Conservation (phyloP, 1,140 invertebrate genomes). For the Globodera rostochiensis region DNA sequence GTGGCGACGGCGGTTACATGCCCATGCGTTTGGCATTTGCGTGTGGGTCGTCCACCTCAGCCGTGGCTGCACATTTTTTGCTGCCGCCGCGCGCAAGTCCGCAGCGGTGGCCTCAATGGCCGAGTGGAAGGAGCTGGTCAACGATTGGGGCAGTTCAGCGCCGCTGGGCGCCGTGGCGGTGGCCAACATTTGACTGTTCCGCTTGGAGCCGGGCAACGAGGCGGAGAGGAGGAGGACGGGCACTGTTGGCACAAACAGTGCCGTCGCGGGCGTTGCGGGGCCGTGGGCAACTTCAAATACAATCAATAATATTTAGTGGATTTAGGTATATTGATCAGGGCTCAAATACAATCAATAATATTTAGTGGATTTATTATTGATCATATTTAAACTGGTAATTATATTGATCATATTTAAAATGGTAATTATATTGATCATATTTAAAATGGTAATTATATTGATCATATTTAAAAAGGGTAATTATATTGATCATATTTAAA, state of each 20-base stretch:
- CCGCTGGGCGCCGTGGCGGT: not conserved
- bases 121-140: conserved; percentile 20
- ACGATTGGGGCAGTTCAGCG: conserved; percentile 14
- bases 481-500: no score
- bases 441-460: no score
- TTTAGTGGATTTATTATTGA: no score
- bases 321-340: no score
- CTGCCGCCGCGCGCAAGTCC: not conserved
- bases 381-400: no score
- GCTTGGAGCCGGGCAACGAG: conserved; percentile 7
- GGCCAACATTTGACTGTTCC: conserved; percentile 23
- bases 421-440: no score
- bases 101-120: not conserved
- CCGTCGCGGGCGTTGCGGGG: not conserved
- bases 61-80: not conserved
- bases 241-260: not conserved
- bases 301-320: no score
- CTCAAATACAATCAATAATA: no score
- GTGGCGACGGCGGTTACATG: not conserved
- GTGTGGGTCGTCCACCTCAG: not conserved
- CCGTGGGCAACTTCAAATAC: no score
- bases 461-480: no score
- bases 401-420: no score
- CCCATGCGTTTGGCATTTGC: not conserved
- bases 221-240: not conserved